Base-by-base conservation (phyloP, 2,888 invertebrate species). In the Dicranocentrus wangi region DNA sequence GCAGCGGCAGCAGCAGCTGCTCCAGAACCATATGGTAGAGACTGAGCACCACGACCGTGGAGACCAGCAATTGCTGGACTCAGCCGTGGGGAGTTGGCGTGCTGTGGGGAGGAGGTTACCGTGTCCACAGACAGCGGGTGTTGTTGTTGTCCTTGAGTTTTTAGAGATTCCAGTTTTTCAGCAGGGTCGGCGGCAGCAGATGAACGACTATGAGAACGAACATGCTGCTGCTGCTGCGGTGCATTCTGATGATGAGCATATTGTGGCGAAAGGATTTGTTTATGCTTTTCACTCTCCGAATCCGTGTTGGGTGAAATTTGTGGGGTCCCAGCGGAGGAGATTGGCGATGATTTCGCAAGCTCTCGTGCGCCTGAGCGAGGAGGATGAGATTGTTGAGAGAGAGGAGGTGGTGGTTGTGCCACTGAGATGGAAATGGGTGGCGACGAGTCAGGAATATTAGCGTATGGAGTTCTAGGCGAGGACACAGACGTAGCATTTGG, bases 51-150 rank as follows among this genome's bases (percentile, higher is more conserved):
- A n/a, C 60, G 32, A 25, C 2, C 39, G 39, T 17, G 32, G 19
- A n/a, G 60, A 7, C 72, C 27, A 53, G 51, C 32, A 25, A 70
- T 28, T 8, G 61, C 17, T 0, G 77, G 77, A 27, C 69, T 69
- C 5, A 78, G 70, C 53, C 69, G 21, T 2, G 77, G 77, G 17
- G 61, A 39, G 5, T 61, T 23, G 2, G 28, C 66, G 2, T 2
- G 55, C 53, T n/a, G n/a, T 1, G 71, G 42, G 0, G 73, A 61
- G 0, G 70, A 69, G 0, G 43, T 19, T 1, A 66, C 27, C 0
- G 60, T 76, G 3, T 76, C 76, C 23, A 75, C 27, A 19, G 68
- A 60, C 7, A 76, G n/a, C 61, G n/a, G 55, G 25, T 55, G 55
- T 23, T 60, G 60, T 3, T 21, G 25, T 32, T n/a, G n/a, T n/a